Evolutionary conservation across 2,797 vertebrate species (phyloP).

Genomic region (Myiothlypis coronata): DNA sequence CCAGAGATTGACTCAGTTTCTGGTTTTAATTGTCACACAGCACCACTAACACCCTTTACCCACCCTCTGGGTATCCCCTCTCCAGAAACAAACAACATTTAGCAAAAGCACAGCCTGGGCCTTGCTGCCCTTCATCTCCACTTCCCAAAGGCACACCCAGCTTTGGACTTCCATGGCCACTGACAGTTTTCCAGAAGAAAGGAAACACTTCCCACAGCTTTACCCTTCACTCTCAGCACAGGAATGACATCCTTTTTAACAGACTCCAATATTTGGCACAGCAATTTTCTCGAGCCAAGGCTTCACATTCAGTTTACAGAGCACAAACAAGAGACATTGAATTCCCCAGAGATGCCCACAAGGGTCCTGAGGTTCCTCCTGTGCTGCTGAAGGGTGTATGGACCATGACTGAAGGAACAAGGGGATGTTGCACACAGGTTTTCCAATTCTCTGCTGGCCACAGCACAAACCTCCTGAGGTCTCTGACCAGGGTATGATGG

Average conservation of each 20-base stretch:
- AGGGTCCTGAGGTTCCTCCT: not conserved
- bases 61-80: not conserved
- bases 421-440: not conserved
- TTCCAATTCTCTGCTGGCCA: not conserved
- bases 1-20: not conserved
- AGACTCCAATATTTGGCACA: not conserved
- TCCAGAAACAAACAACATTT: not conserved
- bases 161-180: not conserved
- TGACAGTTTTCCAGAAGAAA: not conserved
- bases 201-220: not conserved
- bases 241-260: not conserved
- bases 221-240: not conserved
- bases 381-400: not conserved
- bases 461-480: not conserved
- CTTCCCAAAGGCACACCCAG: not conserved
- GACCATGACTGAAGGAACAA: not conserved
- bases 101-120: not conserved
- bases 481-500: not conserved
- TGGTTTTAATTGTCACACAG: not conserved
- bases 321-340: not conserved
- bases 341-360: not conserved
- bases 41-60: not conserved
- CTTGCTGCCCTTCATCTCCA: not conserved
- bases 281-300: not conserved
- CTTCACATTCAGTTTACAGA: not conserved